Conservation (phyloP, 2,113 vertebrate species). For the Miniopterus natalensis region DNA sequence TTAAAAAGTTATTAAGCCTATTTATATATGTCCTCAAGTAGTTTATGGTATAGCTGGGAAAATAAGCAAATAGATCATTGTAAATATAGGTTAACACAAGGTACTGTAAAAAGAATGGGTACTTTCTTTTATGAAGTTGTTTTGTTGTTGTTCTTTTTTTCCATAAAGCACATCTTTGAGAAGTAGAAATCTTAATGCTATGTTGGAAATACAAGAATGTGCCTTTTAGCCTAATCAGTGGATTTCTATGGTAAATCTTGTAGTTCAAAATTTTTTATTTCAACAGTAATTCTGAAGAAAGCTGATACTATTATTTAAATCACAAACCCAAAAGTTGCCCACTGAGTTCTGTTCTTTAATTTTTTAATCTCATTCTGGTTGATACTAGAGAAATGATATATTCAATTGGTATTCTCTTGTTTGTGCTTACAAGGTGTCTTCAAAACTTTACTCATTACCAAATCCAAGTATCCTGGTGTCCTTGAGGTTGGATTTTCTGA, state of each 20-base stretch:
- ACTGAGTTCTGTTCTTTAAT: conserved; percentile 26
- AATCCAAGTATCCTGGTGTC: conserved; percentile 95
- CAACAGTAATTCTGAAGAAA: conserved; percentile 23
- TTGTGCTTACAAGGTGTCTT: conserved; percentile 90
- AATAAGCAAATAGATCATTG: neutral
- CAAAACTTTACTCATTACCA: conserved; percentile 94
- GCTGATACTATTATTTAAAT: neutral
- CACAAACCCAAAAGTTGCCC: neutral
- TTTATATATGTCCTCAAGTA: neutral
- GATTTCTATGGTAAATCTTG: neutral
- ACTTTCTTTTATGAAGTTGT: conserved; percentile 36
- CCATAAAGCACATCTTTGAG: conserved; percentile 37
- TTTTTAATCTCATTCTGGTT: neutral
- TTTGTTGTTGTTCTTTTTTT: neutral
- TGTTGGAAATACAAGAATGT: conserved; percentile 27
- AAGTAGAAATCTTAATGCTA: conserved; percentile 30
- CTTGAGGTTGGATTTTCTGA: conserved; percentile 95
- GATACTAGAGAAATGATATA: conserved; percentile 19
- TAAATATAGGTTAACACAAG: neutral
- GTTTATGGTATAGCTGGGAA: neutral
- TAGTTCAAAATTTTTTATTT: neutral
- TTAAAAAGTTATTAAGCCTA: neutral
- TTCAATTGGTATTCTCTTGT: conserved; percentile 47
- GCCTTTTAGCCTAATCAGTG: conserved; percentile 3
- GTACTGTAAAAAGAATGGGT: neutral